Conservation (phyloP, 2,113 vertebrate genomes). For the Nesogale talazaci region DNA sequence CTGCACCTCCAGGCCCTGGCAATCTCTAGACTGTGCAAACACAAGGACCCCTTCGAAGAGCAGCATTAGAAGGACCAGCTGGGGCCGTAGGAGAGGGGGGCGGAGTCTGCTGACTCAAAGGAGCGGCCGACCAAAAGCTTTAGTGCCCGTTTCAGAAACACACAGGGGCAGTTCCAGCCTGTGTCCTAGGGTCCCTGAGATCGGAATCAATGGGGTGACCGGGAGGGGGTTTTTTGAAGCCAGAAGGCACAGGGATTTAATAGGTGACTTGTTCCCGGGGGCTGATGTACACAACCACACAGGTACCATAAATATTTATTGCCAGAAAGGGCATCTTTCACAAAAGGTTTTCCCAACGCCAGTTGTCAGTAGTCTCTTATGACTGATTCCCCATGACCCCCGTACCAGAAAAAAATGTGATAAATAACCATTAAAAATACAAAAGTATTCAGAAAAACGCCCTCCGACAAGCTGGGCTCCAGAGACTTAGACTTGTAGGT, state of each 20-base stretch:
- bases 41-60: background rate
- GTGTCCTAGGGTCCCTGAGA: too few species aligned
- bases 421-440: conserved; percentile 33
- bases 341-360: background rate
- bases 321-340: conserved; percentile 40
- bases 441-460: conserved; percentile 55
- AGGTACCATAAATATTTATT: background rate
- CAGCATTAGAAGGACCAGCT: background rate
- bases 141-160: too few species aligned
- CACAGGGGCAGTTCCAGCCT: too few species aligned
- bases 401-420: conserved; percentile 14
- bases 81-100: too few species aligned
- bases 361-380: background rate
- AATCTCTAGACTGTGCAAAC: background rate
- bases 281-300: background rate
- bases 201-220: too few species aligned
- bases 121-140: too few species aligned
- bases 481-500: background rate
- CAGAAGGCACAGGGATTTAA: background rate
- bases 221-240: too few species aligned
- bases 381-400: background rate
- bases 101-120: too few species aligned
- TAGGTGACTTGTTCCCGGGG: too few species aligned
- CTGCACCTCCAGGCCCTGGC: background rate
- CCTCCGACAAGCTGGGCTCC: conserved; percentile 6